Evolutionary conservation across 2,113 vertebrate species (phyloP).

Genomic region (Scomber japonicus): DNA sequence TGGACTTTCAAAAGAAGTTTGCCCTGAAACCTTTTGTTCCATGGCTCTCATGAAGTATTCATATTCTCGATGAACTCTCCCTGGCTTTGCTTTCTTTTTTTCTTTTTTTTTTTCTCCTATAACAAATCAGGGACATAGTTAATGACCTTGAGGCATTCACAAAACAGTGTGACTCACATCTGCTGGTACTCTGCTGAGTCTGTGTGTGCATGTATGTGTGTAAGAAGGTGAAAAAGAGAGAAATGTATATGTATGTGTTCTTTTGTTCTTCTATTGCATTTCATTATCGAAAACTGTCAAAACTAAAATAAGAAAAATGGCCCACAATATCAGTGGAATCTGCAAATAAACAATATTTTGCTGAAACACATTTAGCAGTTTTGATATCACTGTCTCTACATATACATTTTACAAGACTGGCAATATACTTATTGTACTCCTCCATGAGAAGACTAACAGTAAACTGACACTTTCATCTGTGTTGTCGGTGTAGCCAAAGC

Average conservation of each 20-base stretch:
- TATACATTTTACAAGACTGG: no score
- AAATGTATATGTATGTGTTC: neutral
- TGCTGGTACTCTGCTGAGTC: conserved; percentile 29
- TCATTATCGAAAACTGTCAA: neutral
- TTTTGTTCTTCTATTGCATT: neutral
- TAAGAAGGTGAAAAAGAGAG: conserved; percentile 1
- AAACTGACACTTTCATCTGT: no score
- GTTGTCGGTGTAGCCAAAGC: no score
- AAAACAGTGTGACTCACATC: conserved; percentile 60
- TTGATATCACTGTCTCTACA: no score
- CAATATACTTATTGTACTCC: no score
- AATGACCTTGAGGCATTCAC: conserved; percentile 73
- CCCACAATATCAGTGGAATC: neutral
- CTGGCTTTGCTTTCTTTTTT: conserved; percentile 37
- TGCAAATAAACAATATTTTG: neutral
- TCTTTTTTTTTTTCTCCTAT: neutral
- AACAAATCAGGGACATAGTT: conserved; percentile 65
- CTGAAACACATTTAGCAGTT: neutral
- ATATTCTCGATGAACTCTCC: conserved; percentile 62
- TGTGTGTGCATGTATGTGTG: conserved; percentile 26
- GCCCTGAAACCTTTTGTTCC: conserved; percentile 73
- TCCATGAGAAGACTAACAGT: no score
- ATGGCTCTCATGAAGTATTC: conserved; percentile 72
- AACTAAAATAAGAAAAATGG: neutral
- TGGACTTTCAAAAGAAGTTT: conserved; percentile 64